phyloP scores from a whole-genome alignment of 2,888 invertebrate genomes.

The Buathra laborator region DNA sequence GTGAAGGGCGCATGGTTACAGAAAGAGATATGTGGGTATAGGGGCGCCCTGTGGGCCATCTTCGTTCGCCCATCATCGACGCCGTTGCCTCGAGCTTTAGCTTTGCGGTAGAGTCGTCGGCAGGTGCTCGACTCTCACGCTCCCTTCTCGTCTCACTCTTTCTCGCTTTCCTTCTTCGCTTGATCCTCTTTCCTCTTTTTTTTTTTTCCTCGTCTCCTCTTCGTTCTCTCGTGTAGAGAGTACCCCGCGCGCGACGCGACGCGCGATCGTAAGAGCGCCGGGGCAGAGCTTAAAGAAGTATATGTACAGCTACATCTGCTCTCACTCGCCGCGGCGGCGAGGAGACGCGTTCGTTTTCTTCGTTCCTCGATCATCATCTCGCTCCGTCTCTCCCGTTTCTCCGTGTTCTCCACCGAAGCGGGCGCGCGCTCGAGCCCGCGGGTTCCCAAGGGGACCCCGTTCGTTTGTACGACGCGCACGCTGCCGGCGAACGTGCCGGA shows the following conservation, averaged over 20 bases:
- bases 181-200: slow-evolving; percentile 66
- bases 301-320: slow-evolving; percentile 72
- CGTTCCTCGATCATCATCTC: slow-evolving; percentile 34
- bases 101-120: slow-evolving; percentile 72
- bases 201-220: slow-evolving; percentile 43
- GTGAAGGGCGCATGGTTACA: slow-evolving; percentile 37
- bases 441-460: slow-evolving; percentile 61
- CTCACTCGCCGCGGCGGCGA: slow-evolving; percentile 65
- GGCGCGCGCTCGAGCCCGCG: slow-evolving; percentile 43
- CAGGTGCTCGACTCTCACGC: slow-evolving; percentile 79
- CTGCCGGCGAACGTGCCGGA: slow-evolving; percentile 63
- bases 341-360: slow-evolving; percentile 52
- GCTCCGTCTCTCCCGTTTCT: slow-evolving; percentile 23
- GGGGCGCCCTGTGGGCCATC: slow-evolving; percentile 75
- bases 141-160: slow-evolving; percentile 71
- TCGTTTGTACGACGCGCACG: slow-evolving; percentile 62
- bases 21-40: slow-evolving; percentile 79
- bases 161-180: slow-evolving; percentile 68
- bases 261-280: slow-evolving; percentile 56
- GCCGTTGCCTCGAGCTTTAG: slow-evolving; percentile 45
- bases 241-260: slow-evolving; percentile 62
- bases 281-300: slow-evolving; percentile 47
- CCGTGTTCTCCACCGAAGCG: slow-evolving; percentile 44
- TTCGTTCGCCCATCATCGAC: slow-evolving; percentile 66
- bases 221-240: slow-evolving; percentile 45